Conservation (phyloP, 2,797 vertebrate species). For the Oreochromis grahami region DNA sequence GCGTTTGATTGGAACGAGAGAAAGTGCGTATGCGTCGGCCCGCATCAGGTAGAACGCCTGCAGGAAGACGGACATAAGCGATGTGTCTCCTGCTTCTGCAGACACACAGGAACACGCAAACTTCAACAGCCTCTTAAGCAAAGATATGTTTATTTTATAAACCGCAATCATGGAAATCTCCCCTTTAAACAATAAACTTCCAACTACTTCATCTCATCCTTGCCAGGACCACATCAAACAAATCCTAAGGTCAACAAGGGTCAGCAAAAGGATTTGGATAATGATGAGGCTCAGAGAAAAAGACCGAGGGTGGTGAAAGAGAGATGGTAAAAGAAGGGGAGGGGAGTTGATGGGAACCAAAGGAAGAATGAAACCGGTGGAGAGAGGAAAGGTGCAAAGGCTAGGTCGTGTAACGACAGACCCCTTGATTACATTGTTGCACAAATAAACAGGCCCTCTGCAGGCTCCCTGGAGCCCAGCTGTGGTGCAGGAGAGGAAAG, state of each 20-base stretch:
- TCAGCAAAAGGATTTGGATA: constrained; percentile 70
- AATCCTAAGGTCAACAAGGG: constrained; percentile 59
- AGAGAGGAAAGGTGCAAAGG: constrained; percentile 66
- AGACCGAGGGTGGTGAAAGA: constrained; percentile 51
- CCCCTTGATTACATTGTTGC: constrained; percentile 70
- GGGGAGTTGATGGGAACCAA: constrained; percentile 42
- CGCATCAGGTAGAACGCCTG: constrained; percentile 22
- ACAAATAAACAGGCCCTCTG: constrained; percentile 73
- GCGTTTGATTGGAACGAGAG: constrained; percentile 34
- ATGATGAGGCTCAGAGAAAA: constrained; percentile 63
- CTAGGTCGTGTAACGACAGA: constrained; percentile 53
- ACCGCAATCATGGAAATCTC: constrained; percentile 66
- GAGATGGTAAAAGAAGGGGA: constrained; percentile 42
- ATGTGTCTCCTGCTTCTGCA: constrained; percentile 1
- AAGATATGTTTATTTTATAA: constrained; percentile 59
- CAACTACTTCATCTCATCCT: constrained; percentile 53
- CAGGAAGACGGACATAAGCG: not conserved
- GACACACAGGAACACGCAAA: not conserved
- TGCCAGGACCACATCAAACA: constrained; percentile 71
- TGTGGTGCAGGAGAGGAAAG: constrained; percentile 65
- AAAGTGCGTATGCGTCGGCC: constrained; percentile 38
- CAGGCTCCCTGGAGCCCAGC: constrained; percentile 66
- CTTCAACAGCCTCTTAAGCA: constrained; percentile 36
- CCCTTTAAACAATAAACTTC: constrained; percentile 65
- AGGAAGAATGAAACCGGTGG: constrained; percentile 32